A percentile compares a stretch with the other conserved stretches of the same genome.
phyloP scores from a whole-genome alignment of 1,140 invertebrate genomes.

The Orussus abietinus region DNA sequence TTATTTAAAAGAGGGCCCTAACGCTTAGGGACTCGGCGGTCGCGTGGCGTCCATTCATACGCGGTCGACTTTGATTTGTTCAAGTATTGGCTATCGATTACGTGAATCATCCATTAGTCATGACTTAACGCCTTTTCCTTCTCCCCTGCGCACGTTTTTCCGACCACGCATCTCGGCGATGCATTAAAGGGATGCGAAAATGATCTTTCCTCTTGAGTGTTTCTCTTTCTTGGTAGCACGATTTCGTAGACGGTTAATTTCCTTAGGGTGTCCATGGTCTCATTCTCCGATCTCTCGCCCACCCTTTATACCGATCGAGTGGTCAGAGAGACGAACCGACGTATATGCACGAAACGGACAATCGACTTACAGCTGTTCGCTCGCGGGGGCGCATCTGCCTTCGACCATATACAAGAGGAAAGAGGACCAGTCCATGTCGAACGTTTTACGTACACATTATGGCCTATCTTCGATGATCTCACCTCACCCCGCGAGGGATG shows the following conservation, averaged over 20 bases:
- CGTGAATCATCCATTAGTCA: not conserved
- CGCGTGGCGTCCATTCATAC: constrained; percentile 24
- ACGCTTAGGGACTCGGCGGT: constrained; percentile 11
- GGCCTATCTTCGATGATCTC: too few species aligned
- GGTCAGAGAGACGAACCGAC: too few species aligned
- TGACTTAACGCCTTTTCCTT: not conserved
- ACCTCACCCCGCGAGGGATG: too few species aligned
- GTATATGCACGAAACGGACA: constrained; percentile 37
- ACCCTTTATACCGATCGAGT: too few species aligned
- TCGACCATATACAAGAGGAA: constrained; percentile 7
- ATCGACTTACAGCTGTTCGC: constrained; percentile 39
- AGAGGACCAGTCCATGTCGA: constrained; percentile 6
- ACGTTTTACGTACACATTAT: too few species aligned
- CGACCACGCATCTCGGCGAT: constrained; percentile 2
- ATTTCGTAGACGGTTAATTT: not conserved
- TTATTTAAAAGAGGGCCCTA: not conserved
- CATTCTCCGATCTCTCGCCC: too few species aligned
- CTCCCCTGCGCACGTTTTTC: not conserved
- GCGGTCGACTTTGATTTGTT: constrained; percentile 10
- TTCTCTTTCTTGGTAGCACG: too few species aligned
- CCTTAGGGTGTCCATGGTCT: too few species aligned
- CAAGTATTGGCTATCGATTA: too few species aligned
- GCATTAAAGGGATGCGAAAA: too few species aligned
- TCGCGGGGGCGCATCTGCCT: constrained; percentile 43
- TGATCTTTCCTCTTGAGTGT: too few species aligned